A percentile compares a stretch with the other conserved stretches of the same genome.
phyloP scores from a whole-genome alignment of 2,113 vertebrate species.

The Microcebus murinus region DNA sequence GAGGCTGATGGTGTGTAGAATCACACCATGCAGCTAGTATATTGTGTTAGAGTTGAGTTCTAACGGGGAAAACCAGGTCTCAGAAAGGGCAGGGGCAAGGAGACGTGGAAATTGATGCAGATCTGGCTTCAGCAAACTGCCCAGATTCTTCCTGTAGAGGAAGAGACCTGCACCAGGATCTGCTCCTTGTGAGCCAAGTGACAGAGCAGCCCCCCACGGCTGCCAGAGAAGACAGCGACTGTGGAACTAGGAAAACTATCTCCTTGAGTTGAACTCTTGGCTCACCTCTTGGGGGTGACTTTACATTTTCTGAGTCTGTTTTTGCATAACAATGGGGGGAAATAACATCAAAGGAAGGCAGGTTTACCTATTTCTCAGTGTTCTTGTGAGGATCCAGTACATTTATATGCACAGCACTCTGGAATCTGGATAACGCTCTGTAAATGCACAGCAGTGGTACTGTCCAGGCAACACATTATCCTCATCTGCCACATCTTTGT shows the following conservation, averaged over 20 bases:
- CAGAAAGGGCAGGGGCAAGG: not conserved
- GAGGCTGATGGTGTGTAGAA: not conserved
- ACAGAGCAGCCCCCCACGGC: not conserved
- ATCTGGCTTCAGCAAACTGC: not conserved
- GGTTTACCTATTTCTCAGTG: not conserved
- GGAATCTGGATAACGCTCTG: not conserved
- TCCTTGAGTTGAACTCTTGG: not conserved
- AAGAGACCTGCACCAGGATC: not conserved
- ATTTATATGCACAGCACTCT: not conserved
- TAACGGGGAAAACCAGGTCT: not conserved
- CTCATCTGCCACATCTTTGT: not conserved
- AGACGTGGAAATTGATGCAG: not conserved
- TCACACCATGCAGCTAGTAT: too few species aligned
- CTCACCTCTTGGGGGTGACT: not conserved
- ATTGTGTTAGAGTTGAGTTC: not conserved
- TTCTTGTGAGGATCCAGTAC: not conserved
- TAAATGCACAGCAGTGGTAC: not conserved
- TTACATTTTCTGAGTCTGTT: not conserved
- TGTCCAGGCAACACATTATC: not conserved
- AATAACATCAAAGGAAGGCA: not conserved
- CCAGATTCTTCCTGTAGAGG: not conserved
- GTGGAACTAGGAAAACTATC: fast-evolving
- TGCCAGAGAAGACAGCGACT: not conserved
- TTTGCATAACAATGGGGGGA: not conserved
- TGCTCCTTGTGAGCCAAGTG: not conserved